phyloP scores from a whole-genome alignment of 2,797 vertebrate genomes.

The Squalus acanthias region DNA sequence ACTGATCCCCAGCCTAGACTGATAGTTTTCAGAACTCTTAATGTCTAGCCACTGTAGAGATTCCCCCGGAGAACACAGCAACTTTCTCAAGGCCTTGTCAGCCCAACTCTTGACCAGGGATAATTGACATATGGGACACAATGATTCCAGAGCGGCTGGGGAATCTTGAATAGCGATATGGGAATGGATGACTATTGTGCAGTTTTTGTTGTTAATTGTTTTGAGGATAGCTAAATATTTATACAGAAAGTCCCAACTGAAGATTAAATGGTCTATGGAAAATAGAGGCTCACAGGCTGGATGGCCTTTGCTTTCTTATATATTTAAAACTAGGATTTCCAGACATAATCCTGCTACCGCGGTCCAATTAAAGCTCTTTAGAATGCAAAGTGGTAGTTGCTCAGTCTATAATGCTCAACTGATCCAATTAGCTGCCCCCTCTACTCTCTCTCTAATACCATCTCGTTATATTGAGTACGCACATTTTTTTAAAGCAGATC shows the following conservation, averaged over 20 bases:
- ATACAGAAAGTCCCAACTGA: background rate
- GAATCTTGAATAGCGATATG: background rate
- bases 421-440: background rate
- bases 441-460: background rate
- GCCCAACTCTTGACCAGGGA: background rate
- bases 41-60: background rate
- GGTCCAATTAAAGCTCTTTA: background rate
- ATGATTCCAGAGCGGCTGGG: background rate
- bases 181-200: background rate
- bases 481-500: background rate
- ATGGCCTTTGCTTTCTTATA: background rate
- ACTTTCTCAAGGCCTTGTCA: background rate
- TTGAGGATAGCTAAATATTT: background rate
- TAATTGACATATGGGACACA: background rate
- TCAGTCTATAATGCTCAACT: background rate
- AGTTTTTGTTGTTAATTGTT: background rate
- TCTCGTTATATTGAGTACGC: background rate
- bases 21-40: background rate
- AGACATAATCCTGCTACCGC: background rate
- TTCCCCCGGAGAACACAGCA: background rate
- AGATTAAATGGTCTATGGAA: background rate
- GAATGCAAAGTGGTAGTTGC: background rate
- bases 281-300: background rate
- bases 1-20: background rate
- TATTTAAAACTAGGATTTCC: background rate